Evolutionary conservation across 2,888 invertebrate genomes (phyloP).

Genomic region (Brachyptera risi): DNA sequence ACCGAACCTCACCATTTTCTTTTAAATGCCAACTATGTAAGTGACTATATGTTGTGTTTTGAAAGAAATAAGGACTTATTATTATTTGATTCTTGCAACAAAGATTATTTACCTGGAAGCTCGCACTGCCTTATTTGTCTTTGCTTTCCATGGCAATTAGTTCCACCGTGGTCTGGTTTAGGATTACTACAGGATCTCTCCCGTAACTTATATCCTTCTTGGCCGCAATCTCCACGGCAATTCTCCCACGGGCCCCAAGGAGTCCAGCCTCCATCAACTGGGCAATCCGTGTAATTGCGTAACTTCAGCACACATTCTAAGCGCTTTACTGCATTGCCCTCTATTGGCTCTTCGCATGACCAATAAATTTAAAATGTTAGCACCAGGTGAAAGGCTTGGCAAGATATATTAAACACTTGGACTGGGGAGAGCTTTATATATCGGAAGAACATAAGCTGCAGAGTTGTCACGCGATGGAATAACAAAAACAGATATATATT

Average conservation of each 20-base stretch:
- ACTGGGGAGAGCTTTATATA: too few relatives aligned
- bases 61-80: too few relatives aligned
- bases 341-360: background rate
- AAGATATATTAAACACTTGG: too few relatives aligned
- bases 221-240: constrained; percentile 50
- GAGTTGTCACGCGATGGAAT: too few relatives aligned
- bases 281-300: constrained; percentile 45
- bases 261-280: constrained; percentile 51
- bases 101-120: constrained; percentile 39
- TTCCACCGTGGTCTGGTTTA: constrained; percentile 46
- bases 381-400: too few relatives aligned
- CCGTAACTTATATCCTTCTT: constrained; percentile 46
- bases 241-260: constrained; percentile 49
- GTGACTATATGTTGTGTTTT: too few relatives aligned
- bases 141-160: constrained; percentile 46
- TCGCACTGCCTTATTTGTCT: constrained; percentile 47
- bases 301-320: constrained; percentile 49
- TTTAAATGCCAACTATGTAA: too few relatives aligned
- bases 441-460: too few relatives aligned
- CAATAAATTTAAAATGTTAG: too few relatives aligned
- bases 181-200: constrained; percentile 49
- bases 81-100: too few relatives aligned
- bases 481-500: too few relatives aligned
- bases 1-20: too few relatives aligned
- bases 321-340: constrained; percentile 33